phyloP scores from a whole-genome alignment of 2,113 vertebrate genomes.

The Epinephelus moara region DNA sequence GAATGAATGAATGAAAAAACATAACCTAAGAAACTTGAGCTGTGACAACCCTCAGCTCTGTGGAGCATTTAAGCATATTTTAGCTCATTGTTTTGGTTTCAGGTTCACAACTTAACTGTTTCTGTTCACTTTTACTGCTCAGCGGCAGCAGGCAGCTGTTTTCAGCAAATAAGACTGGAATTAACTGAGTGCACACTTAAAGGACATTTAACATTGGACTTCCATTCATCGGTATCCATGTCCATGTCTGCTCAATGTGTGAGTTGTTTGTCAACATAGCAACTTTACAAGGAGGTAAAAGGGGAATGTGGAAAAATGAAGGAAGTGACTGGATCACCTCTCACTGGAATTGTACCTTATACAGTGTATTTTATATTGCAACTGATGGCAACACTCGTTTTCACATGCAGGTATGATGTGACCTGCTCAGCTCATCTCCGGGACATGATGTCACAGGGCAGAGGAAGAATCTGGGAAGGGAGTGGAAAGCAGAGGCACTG shows the following conservation, averaged over 20 bases:
- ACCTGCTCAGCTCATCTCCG: background rate
- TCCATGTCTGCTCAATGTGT: too few species aligned
- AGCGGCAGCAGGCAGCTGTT: background rate
- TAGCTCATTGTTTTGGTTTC: background rate
- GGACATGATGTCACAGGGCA: slow-evolving; percentile 40
- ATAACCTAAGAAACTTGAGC: too few species aligned
- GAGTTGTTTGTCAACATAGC: background rate
- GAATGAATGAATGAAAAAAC: too few species aligned
- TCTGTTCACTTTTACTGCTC: background rate
- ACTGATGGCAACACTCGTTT: background rate
- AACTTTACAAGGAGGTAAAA: background rate
- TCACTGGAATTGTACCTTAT: too few species aligned
- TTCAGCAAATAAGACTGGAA: background rate
- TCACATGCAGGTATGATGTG: slow-evolving; percentile 39
- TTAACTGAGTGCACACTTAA: too few species aligned
- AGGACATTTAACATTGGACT: too few species aligned
- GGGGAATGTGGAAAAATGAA: too few species aligned
- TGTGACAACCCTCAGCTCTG: background rate
- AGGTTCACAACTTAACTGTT: background rate
- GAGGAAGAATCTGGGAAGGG: slow-evolving; percentile 30
- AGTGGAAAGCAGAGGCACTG: slow-evolving; percentile 12
- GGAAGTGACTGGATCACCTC: too few species aligned
- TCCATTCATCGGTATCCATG: too few species aligned
- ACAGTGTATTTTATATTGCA: background rate
- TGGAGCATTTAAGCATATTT: background rate